Conservation (phyloP, 2,888 invertebrate genomes). For the Ophonus ardosiacus region DNA sequence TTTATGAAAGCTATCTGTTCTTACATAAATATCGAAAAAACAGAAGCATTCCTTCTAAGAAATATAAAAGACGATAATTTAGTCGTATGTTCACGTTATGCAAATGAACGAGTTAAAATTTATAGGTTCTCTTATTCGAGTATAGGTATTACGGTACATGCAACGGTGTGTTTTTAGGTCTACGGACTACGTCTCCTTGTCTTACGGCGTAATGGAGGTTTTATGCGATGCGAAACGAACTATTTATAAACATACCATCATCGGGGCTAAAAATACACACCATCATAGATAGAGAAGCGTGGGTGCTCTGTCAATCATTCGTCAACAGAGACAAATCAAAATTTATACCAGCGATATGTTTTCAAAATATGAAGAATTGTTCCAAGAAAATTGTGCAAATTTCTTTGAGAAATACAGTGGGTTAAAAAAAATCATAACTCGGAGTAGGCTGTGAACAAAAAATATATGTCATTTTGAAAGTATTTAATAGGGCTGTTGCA, state of each 20-base stretch:
- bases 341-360: background rate
- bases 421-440: no score
- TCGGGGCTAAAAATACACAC: slow-evolving; percentile 57
- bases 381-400: background rate
- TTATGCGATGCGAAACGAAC: slow-evolving; percentile 53
- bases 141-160: slow-evolving; percentile 50
- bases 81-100: slow-evolving; percentile 54
- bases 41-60: slow-evolving; percentile 36
- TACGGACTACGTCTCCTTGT: background rate
- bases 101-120: slow-evolving; percentile 49
- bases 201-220: slow-evolving; percentile 34
- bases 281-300: slow-evolving; percentile 23
- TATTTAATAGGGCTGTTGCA: no score
- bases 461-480: no score
- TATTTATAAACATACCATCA: slow-evolving; percentile 61
- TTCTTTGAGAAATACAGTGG: no score
- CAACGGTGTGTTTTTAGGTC: slow-evolving; percentile 45
- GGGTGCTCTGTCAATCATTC: slow-evolving; percentile 57
- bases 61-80: slow-evolving; percentile 54
- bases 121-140: slow-evolving; percentile 31
- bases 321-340: slow-evolving; percentile 8
- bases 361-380: background rate
- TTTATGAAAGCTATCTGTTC: slow-evolving; percentile 38
- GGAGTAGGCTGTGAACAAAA: no score
- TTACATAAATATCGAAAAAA: slow-evolving; percentile 48